Evolutionary conservation across 2,888 invertebrate genomes (phyloP).

Genomic region (Pachycephus smyrnensis): DNA sequence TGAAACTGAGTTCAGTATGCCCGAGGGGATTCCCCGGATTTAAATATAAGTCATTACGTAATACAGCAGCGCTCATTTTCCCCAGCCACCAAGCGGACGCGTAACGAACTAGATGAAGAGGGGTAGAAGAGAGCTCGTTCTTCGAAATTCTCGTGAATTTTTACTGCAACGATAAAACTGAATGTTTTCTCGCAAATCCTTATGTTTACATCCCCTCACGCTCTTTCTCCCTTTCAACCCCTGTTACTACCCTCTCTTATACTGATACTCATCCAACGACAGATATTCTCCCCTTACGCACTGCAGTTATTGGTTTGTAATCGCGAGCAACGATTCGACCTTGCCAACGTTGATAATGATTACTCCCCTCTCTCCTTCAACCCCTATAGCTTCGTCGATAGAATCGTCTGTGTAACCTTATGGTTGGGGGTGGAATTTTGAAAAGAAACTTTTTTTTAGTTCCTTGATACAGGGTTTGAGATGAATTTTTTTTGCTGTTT

Average conservation of each 20-base stretch:
- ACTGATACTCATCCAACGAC: neutral
- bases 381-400: neutral
- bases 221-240: neutral
- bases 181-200: constrained; percentile 42
- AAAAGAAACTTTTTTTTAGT: neutral
- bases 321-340: neutral
- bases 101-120: neutral
- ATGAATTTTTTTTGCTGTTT: neutral
- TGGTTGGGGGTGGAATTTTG: neutral
- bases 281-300: neutral
- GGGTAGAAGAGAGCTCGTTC: neutral
- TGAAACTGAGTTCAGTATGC: neutral
- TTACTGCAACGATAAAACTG: constrained; percentile 40
- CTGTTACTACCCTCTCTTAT: too few relatives aligned
- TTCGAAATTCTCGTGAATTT: constrained; percentile 42
- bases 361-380: neutral
- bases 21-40: neutral
- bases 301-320: neutral
- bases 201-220: constrained; percentile 26
- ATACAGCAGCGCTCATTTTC: neutral
- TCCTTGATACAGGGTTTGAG: neutral
- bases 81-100: neutral
- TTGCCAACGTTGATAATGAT: too few relatives aligned
- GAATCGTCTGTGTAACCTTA: neutral
- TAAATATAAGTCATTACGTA: neutral